Evolutionary conservation across 2,797 vertebrate species (phyloP).

Genomic region (Cirrhinus molitorella): DNA sequence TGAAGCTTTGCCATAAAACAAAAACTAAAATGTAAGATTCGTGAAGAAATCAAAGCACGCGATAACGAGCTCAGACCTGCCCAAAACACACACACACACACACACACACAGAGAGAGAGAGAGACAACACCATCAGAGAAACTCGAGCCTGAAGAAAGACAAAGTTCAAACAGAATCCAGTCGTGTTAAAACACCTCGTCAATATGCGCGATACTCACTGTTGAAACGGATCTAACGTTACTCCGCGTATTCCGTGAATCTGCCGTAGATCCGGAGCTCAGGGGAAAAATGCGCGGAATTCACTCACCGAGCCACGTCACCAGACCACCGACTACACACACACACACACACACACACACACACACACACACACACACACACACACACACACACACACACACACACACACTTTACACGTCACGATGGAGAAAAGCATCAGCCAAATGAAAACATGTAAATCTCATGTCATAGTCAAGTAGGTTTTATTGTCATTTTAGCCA

Average conservation of each 20-base stretch:
- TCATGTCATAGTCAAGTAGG: not conserved
- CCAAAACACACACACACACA: not conserved
- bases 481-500: no score
- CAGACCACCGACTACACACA: not conserved
- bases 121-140: not conserved
- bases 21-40: not conserved
- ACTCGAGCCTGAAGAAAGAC: not conserved
- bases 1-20: not conserved
- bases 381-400: not conserved
- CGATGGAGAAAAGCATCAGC: not conserved
- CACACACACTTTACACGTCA: not conserved
- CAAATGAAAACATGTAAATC: not conserved
- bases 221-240: no score
- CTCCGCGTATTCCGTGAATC: not conserved
- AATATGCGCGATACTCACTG: not conserved
- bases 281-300: not conserved
- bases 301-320: constrained; percentile 27
- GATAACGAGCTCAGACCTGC: constrained; percentile 6
- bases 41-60: not conserved
- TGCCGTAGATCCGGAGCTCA: not conserved
- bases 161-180: not conserved
- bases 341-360: not conserved
- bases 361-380: not conserved
- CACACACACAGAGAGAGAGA: no score
- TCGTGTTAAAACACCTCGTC: not conserved